phyloP scores from a whole-genome alignment of 2,113 vertebrate species.

The Paralichthys olivaceus region DNA sequence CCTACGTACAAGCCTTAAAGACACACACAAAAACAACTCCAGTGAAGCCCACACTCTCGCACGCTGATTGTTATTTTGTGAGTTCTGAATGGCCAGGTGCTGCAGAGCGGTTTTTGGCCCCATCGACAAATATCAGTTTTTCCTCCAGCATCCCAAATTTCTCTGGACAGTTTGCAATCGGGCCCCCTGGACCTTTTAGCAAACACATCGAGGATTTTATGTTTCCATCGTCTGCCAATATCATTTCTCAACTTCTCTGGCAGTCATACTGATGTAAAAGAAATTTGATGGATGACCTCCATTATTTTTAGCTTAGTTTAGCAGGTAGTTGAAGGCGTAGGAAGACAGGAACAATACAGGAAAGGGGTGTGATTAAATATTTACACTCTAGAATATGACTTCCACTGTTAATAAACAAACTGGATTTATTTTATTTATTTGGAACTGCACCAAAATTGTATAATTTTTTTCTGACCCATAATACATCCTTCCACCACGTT shows the following conservation, averaged over 20 bases:
- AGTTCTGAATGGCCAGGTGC: constrained; percentile 58
- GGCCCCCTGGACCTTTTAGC: constrained; percentile 68
- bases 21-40: constrained; percentile 12
- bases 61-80: constrained; percentile 38
- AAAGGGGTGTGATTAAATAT: neutral
- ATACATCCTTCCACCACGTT: too few relatives aligned
- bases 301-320: constrained; percentile 47
- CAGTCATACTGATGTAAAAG: constrained; percentile 35
- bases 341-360: constrained; percentile 27
- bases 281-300: constrained; percentile 49
- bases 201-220: constrained; percentile 65
- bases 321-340: constrained; percentile 36
- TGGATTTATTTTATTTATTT: neutral
- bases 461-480: too few relatives aligned
- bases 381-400: constrained; percentile 2
- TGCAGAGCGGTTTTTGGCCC: constrained; percentile 50
- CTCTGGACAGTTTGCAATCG: constrained; percentile 57
- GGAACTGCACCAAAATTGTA: too few relatives aligned
- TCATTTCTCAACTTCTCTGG: constrained; percentile 65
- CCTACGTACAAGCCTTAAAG: constrained; percentile 15
- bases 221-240: constrained; percentile 61
- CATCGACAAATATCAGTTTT: constrained; percentile 37
- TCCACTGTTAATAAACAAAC: constrained; percentile 28
- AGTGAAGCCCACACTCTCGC: constrained; percentile 7
- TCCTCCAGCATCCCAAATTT: constrained; percentile 55